phyloP scores from a whole-genome alignment of 2,888 invertebrate species.

The Melangyna quadrimaculata region DNA sequence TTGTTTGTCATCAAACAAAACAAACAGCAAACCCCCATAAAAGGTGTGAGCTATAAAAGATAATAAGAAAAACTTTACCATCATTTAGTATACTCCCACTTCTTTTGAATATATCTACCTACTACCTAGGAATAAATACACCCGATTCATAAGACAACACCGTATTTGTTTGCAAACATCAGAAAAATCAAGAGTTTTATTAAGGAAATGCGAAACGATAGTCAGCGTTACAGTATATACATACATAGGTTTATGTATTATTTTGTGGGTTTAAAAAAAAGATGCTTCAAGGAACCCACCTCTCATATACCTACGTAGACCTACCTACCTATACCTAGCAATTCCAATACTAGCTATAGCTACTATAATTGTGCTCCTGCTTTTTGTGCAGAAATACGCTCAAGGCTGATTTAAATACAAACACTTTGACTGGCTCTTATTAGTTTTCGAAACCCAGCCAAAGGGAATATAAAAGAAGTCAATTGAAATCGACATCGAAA shows the following conservation, averaged over 20 bases:
- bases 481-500: conserved; percentile 68
- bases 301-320: too few species aligned
- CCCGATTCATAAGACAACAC: conserved; percentile 3
- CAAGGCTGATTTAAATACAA: conserved; percentile 54
- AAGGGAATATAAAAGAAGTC: conserved; percentile 69
- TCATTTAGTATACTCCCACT: not conserved
- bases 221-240: not conserved
- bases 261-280: conserved; percentile 24
- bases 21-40: not conserved
- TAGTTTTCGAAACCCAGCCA: conserved; percentile 70
- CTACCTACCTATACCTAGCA: too few species aligned
- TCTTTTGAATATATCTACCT: not conserved
- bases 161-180: conserved; percentile 19
- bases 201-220: conserved; percentile 54
- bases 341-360: not conserved
- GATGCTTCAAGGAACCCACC: conserved; percentile 6
- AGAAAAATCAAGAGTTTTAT: conserved; percentile 50
- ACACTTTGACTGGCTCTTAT: conserved; percentile 67
- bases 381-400: conserved; percentile 37
- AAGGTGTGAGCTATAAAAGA: not conserved
- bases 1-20: not conserved
- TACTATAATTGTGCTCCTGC: not conserved
- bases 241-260: not conserved
- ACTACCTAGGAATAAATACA: not conserved
- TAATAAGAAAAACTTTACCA: not conserved